phyloP scores from a whole-genome alignment of 2,797 vertebrate genomes.

The Salmo trutta region DNA sequence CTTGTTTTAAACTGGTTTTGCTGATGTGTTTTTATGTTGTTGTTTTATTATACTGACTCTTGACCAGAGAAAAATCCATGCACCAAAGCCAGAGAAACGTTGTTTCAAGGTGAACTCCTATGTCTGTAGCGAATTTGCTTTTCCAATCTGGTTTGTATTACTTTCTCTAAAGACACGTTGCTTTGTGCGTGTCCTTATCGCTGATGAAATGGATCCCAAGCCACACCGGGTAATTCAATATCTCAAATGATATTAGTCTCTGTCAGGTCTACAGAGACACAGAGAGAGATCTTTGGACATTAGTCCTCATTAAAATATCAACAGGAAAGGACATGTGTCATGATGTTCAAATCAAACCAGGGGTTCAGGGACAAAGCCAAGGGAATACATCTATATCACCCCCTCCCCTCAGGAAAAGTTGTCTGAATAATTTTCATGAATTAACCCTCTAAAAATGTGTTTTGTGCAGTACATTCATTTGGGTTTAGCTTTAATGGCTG shows the following conservation, averaged over 20 bases:
- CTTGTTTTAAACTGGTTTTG: not conserved
- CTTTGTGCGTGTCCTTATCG: not conserved
- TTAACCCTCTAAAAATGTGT: not conserved
- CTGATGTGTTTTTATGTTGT: not conserved
- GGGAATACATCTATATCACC: not conserved
- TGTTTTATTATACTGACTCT: not conserved
- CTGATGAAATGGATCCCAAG: not conserved
- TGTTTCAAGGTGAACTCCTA: too few relatives aligned
- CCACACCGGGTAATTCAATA: not conserved
- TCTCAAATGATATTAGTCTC: not conserved
- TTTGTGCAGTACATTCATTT: not conserved
- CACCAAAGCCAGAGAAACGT: too few relatives aligned
- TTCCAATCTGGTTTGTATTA: not conserved
- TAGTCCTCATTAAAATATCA: conserved; percentile 1
- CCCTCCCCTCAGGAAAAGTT: not conserved
- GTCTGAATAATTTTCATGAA: not conserved
- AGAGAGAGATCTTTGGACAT: not conserved
- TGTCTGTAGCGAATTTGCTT: too few relatives aligned
- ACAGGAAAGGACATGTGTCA: not conserved
- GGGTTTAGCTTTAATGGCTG: not conserved
- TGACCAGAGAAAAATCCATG: too few relatives aligned
- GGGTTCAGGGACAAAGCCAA: not conserved
- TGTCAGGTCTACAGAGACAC: conserved; percentile 1
- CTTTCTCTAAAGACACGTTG: not conserved
- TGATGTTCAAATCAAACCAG: not conserved